A percentile compares a stretch with the other conserved stretches of the same genome.
Evolutionary conservation across 2,888 invertebrate genomes (phyloP).

Genomic region (Leptarthrus brevirostris): DNA sequence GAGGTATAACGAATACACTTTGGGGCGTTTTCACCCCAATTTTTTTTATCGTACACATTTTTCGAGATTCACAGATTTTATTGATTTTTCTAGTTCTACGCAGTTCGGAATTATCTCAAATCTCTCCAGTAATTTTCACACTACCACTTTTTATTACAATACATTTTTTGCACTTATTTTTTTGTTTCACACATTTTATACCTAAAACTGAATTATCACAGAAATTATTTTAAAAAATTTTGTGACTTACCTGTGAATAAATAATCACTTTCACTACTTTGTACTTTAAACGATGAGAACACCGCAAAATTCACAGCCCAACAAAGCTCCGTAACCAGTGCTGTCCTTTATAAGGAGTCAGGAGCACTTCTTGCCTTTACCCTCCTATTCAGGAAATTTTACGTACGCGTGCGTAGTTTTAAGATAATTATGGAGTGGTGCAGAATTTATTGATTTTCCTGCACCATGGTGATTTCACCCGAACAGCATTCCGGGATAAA

Average conservation of each 20-base stretch:
- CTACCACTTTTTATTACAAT: background rate
- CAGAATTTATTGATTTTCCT: slow-evolving; percentile 37
- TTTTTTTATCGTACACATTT: background rate
- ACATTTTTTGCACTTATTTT: background rate
- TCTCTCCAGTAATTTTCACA: background rate
- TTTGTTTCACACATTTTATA: no score
- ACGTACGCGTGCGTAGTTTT: slow-evolving; percentile 8
- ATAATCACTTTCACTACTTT: slow-evolving; percentile 5
- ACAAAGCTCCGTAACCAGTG: slow-evolving; percentile 15
- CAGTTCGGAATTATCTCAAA: background rate
- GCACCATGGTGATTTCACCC: background rate
- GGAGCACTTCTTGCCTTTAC: background rate
- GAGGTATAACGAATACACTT: no score
- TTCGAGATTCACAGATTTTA: slow-evolving; percentile 20
- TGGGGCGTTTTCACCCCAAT: slow-evolving; percentile 13
- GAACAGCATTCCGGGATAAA: background rate
- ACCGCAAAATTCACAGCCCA: slow-evolving; percentile 20
- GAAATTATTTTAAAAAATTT: background rate
- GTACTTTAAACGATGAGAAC: slow-evolving; percentile 19
- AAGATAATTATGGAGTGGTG: background rate
- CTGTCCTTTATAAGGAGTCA: slow-evolving; percentile 19
- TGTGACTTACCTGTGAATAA: slow-evolving; percentile 22
- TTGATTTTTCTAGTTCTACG: slow-evolving; percentile 11
- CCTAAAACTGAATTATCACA: no score
- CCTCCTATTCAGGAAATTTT: background rate